These are phyloP conservation scores for Eunapius fragilis DNA, from an alignment of 37 sponge, comb jelly and placozoan genomes.

Conservation along the genomic window DNA sequence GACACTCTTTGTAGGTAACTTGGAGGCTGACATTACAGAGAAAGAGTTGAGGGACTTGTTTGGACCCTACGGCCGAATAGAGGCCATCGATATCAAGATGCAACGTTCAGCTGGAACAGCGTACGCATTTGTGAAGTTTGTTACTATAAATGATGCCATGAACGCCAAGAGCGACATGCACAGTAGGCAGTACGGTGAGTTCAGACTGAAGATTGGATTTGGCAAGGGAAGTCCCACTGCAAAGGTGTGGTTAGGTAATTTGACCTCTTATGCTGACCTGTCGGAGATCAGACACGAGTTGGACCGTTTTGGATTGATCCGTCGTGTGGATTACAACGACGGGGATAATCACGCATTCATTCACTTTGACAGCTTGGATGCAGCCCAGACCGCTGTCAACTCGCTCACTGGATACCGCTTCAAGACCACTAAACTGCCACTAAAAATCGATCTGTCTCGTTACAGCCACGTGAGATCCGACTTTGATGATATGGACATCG, in stretches of 20 bases:
- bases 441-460: conserved; percentile 60
- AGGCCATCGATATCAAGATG: conserved; percentile 88
- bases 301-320: conserved; percentile 92
- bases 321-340: conserved; percentile 73
- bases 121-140: conserved; percentile 93
- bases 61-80: conserved; percentile 84
- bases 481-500: conserved; percentile 20
- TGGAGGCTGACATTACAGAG: conserved; percentile 82
- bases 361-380: conserved; percentile 77
- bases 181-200: conserved; percentile 74
- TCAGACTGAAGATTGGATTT: conserved; percentile 85
- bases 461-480: neutral
- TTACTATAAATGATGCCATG: conserved; percentile 86
- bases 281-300: conserved; percentile 81
- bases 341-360: conserved; percentile 78
- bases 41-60: conserved; percentile 85
- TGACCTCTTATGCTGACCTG: conserved; percentile 47
- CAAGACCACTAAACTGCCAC: conserved; percentile 26
- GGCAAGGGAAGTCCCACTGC: conserved; percentile 78
- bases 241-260: conserved; percentile 85
- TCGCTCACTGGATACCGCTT: conserved; percentile 46
- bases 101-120: conserved; percentile 46
- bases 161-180: conserved; percentile 94
- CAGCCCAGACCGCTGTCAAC: conserved; percentile 65
- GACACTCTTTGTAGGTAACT: conserved; percentile 95